phyloP scores from a whole-genome alignment of 2,113 vertebrate genomes.

The Phylloscopus whistleri region DNA sequence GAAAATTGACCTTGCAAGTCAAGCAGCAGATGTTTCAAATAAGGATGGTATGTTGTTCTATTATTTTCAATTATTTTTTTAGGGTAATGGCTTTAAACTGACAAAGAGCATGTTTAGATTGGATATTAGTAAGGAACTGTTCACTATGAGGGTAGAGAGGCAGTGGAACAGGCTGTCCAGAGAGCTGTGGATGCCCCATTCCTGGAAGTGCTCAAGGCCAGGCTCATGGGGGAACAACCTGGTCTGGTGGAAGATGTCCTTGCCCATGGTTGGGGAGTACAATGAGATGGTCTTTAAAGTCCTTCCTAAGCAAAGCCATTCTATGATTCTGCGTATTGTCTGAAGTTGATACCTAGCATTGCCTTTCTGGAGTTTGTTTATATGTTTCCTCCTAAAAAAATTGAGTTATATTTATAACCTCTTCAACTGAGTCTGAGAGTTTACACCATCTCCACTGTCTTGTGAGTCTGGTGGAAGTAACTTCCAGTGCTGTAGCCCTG shows the following conservation, averaged over 20 bases:
- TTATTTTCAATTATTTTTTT: background rate
- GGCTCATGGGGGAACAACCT: background rate
- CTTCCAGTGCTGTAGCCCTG: background rate
- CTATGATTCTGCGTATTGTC: background rate
- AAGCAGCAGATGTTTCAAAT: constrained; percentile 44
- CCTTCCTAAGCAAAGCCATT: background rate
- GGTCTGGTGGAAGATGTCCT: background rate
- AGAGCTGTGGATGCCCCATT: background rate
- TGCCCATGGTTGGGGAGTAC: background rate
- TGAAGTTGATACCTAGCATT: background rate
- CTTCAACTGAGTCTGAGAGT: background rate
- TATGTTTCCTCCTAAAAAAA: background rate
- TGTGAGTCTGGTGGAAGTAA: background rate
- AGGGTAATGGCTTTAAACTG: background rate
- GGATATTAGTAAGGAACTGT: background rate
- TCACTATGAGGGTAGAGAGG: background rate
- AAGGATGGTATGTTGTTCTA: constrained; percentile 66
- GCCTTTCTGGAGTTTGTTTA: background rate
- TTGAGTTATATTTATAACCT: background rate
- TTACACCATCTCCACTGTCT: background rate
- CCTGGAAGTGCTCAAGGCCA: background rate
- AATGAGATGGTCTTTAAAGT: too few species aligned
- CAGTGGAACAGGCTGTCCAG: background rate
- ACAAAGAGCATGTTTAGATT: background rate
- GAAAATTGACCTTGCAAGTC: constrained; percentile 32